Conservation (phyloP, 2,888 invertebrate genomes). For the Chesias legatella region DNA sequence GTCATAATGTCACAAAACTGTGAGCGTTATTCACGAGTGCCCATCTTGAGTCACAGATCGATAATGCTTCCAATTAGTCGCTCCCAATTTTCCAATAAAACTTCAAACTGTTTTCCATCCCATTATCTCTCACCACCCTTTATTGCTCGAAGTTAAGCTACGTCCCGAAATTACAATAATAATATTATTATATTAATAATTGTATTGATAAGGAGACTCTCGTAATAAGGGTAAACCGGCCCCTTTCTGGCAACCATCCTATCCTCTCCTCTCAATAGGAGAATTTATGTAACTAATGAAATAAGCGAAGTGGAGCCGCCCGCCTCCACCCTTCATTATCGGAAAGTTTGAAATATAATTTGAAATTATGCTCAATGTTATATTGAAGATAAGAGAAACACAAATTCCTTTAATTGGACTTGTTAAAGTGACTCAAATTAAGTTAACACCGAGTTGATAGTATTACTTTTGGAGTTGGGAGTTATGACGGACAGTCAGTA, state of each 20-base stretch:
- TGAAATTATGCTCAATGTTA: conserved; percentile 81
- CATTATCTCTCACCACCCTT: conserved; percentile 79
- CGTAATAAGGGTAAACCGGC: conserved; percentile 81
- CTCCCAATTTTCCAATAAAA: conserved; percentile 80
- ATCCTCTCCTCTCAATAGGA: conserved; percentile 59
- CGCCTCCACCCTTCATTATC: conserved; percentile 76
- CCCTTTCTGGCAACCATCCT: conserved; percentile 79
- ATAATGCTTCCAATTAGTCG: conserved; percentile 78
- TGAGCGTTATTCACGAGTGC: conserved; percentile 46
- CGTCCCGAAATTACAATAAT: conserved; percentile 79
- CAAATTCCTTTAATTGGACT: conserved; percentile 82
- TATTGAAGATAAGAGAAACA: conserved; percentile 81
- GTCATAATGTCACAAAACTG: conserved; percentile 7
- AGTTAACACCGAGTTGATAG: conserved; percentile 80
- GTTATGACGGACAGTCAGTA: conserved; percentile 76
- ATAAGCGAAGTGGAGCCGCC: conserved; percentile 75
- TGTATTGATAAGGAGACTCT: conserved; percentile 81
- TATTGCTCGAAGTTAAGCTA: conserved; percentile 78
- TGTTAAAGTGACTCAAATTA: conserved; percentile 81
- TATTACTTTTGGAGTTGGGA: conserved; percentile 78
- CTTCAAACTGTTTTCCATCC: conserved; percentile 81
- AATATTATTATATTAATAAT: conserved; percentile 81
- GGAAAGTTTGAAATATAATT: conserved; percentile 81
- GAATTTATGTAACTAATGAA: conserved; percentile 81
- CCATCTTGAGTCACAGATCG: conserved; percentile 63